These are phyloP conservation scores for Rhinophrynus dorsalis DNA, from an alignment of 2,797 vertebrate species.

Conservation along the genomic window DNA sequence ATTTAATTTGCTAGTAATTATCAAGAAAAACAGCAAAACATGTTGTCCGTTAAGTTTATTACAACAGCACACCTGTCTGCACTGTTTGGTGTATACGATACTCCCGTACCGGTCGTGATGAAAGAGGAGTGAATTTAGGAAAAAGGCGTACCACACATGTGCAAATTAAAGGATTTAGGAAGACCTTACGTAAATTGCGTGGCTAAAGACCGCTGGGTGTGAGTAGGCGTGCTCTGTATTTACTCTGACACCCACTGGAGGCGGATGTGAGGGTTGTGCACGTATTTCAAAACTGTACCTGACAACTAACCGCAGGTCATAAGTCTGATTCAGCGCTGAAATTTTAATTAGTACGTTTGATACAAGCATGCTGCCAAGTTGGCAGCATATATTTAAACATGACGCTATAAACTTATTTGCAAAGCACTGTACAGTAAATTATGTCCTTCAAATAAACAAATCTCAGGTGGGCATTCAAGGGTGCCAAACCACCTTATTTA, in stretches of 20 bases:
- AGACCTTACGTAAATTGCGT: not conserved
- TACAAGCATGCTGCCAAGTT: no score
- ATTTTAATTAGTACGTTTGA: no score
- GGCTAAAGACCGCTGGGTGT: not conserved
- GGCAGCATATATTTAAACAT: no score
- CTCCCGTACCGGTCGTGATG: not conserved
- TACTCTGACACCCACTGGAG: constrained; percentile 7
- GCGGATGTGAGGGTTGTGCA: constrained; percentile 17
- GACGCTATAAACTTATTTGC: no score
- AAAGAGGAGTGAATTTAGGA: not conserved
- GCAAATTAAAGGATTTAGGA: not conserved
- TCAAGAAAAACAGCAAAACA: no score
- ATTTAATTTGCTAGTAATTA: no score
- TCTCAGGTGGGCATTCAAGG: no score
- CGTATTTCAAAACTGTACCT: constrained; percentile 30
- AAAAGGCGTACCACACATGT: not conserved
- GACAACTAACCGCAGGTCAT: not conserved
- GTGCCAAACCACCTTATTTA: no score
- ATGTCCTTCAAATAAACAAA: no score
- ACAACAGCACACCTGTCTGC: no score
- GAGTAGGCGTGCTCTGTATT: constrained; percentile 6
- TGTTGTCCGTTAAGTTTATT: no score
- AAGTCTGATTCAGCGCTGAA: not conserved
- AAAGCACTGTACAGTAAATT: no score
- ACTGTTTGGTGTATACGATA: not conserved